Evolutionary conservation across 2,797 vertebrate genomes (phyloP).

Genomic region (Eulemur mongoz): DNA sequence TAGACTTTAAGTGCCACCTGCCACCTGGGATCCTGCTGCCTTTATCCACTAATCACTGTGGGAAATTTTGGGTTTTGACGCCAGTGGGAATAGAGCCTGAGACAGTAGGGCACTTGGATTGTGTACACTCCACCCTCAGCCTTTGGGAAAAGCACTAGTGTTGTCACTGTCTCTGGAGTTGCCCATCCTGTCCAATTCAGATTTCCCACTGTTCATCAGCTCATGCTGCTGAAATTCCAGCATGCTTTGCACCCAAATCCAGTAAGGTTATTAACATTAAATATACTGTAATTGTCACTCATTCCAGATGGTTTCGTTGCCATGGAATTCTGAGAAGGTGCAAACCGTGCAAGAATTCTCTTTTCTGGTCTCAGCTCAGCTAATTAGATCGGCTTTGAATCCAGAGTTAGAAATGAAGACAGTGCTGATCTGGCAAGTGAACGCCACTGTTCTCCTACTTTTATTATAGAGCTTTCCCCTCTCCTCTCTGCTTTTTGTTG

Average conservation of each 20-base stretch:
- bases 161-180: not conserved
- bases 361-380: not conserved
- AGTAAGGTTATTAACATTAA: not conserved
- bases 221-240: not conserved
- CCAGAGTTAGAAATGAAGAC: not conserved
- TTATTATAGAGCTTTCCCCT: not conserved
- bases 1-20: not conserved
- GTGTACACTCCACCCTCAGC: too few species aligned
- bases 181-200: too few species aligned
- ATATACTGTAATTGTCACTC: not conserved
- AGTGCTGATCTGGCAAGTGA: not conserved
- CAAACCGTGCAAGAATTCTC: constrained; percentile 9
- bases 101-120: not conserved
- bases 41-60: not conserved
- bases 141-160: not conserved
- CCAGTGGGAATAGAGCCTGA: not conserved
- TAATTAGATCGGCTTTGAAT: constrained; percentile 53
- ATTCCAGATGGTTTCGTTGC: constrained; percentile 11
- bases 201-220: not conserved
- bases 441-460: not conserved
- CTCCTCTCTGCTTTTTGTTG: not conserved
- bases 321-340: constrained; percentile 41
- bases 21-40: not conserved
- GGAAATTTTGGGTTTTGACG: not conserved
- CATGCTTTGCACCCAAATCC: not conserved